These are phyloP conservation scores for Odontamblyopus rebecca DNA, from an alignment of 2,797 vertebrate genomes.

Conservation along the genomic window DNA sequence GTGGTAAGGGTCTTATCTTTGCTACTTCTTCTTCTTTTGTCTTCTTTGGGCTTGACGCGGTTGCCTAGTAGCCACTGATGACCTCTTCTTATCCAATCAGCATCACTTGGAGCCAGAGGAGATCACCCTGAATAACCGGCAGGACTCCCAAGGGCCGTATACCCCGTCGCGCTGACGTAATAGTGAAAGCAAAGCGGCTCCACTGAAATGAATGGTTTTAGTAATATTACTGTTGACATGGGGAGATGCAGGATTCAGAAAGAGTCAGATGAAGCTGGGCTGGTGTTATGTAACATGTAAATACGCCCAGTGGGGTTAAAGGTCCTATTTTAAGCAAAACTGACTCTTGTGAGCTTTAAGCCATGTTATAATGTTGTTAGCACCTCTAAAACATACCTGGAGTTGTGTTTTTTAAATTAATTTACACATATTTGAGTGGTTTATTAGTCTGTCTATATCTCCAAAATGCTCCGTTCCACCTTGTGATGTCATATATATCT, in stretches of 20 bases:
- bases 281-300: constrained; percentile 26
- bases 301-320: background rate
- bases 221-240: constrained; percentile 17
- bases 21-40: constrained; percentile 15
- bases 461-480: no score
- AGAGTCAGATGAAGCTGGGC: constrained; percentile 10
- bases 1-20: constrained; percentile 40
- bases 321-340: no score
- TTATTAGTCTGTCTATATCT: no score
- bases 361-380: no score
- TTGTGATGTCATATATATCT: background rate
- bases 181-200: constrained; percentile 32
- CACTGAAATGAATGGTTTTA: constrained; percentile 21
- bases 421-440: no score
- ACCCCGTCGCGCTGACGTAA: constrained; percentile 47
- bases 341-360: no score
- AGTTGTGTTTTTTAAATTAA: no score
- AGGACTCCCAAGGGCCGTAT: constrained; percentile 41
- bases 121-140: constrained; percentile 61
- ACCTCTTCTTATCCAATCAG: constrained; percentile 51
- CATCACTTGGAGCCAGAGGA: constrained; percentile 57
- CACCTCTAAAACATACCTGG: no score
- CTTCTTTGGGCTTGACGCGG: constrained; percentile 29
- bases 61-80: constrained; percentile 59
- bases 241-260: constrained; percentile 17